Base-by-base conservation (phyloP, 53 echinoderm and acorn worm genomes). In the Paracentrotus lividus region DNA sequence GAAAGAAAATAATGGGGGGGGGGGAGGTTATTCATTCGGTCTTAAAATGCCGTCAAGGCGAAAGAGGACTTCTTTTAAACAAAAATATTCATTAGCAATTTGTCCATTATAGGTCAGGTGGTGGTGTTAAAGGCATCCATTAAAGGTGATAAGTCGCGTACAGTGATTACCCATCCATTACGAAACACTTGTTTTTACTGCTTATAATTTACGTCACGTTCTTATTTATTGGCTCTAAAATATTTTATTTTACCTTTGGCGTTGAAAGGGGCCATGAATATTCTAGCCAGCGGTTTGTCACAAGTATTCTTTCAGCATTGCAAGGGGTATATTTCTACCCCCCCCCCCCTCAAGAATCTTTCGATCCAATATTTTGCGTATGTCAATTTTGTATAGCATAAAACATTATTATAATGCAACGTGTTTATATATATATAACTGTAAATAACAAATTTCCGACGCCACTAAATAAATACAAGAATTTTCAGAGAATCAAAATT, bases 151-250 rank as follows among this genome's bases (percentile, higher is more conserved):
- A 49, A 49, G 2, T 47, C 8, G 31, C 49, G n/a, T 47, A 0
- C 12, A 47, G 43, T 85, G 29, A 85, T 85, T 29, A 51, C 10
- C 43, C 27, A 47, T 85, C 15, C 47, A 85, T 85, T 49, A 29
- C 21, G 2, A 81, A 81, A 81, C 47, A 85, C 47, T 47, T 85
- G 85, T 49, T 29, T 7, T n/a, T 29, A 49, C 51, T 85, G 49
- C 51, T 31, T 31, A 18, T 85, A 49, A 47, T 85, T 85, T 85
- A 6, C 42, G 43, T 81, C 67, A 67, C 67, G 67, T 67, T 67
- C 32, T 14, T 72, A 72, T 72, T 72, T 72, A 20, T 20, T 40
- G 36, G 18, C 67, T 36, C 5, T 72, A 72, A 72, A 72, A 72
- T 38, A 36, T 36, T 69, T 12, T 20, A 72, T 72, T 72, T 40